Evolutionary conservation across 1,140 invertebrate species (phyloP), one percentile per base, ranked within the genome.

Genomic region (Polyergus mexicanus): DNA sequence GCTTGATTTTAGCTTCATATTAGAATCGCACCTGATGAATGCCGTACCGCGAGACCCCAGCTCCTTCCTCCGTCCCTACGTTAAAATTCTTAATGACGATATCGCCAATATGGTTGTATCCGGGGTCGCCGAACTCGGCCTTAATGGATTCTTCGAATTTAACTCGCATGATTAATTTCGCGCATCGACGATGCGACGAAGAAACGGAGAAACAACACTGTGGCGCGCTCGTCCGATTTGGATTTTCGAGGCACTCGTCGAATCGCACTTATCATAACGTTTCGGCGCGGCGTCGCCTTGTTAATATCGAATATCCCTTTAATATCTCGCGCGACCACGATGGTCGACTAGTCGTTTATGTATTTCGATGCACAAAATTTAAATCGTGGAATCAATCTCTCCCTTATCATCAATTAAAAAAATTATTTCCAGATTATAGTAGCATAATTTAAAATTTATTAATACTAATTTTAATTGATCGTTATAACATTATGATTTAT

Each of bases 131-230:
- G 87, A 86, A 86, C 87, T 86, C 81, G 32, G 85, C 90, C 87
- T 91, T 95, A 94, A 94, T 94, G 93, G 94, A 90, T 94, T 95
- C 94, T 86, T 83, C 87, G 93, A 95, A 94, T 88, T 93, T 92
- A 92, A 92, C 94, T 93, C 74, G 91, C 90, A 92, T 94, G 94
- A 94, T 95, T 94, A 95, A 95, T 95, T 94, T 93, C 63, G 88
- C 63, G 88, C 90, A 92, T 94, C 90, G 90, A 92, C 44, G 62
- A 38, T n/a, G 75, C 85, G 84, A 22, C 51, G 32, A 86, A 68
- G 84, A 85, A 86, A 87, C 81, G 63, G 80, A 78, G 88, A 90
- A 91, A 91, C 91, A 44, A 86, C 84, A 38, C 56, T 66, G 86
- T 74, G 71, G 35, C 32, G 35, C 41, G 25, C 51, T 28, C 65